Evolutionary conservation across 2,888 invertebrate species (phyloP), one percentile per base, ranked within the genome.

Genomic region (Tinea semifulvella): DNA sequence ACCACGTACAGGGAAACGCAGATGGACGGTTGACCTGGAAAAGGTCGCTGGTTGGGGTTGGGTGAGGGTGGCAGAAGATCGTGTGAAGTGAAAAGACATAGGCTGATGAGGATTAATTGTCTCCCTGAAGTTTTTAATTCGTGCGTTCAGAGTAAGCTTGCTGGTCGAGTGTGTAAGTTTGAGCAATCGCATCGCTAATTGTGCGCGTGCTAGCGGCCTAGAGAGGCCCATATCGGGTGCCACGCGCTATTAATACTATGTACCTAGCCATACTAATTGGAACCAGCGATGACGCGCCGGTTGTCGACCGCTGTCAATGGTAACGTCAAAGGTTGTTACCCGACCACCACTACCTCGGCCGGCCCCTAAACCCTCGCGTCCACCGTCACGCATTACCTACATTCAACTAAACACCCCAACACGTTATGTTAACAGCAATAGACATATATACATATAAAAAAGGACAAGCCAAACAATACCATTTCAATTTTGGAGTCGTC

Each of bases 251-350:
- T 53, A 56, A 56, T 54, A 53, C 52, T 52, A 48, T 45, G 47
- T 47, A 57, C 52, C 56, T 59, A 57, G 54, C 51, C 54, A 52
- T 53, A 61, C 59, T 68, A 71, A 68, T 68, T 68, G 61, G 60
- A 60, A 58, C 58, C 53, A 58, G 56, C 56, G 52, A 56, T 60
- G 58, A 63, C 61, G 53, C 53, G 47, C 46, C 61, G 71, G 72
- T 70, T 71, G 63, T 54, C 62, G 72, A 71, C 71, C 71, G 65
- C 55, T 57, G 56, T 56, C 53, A 61, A 56, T 56, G 57, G 50
- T 53, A 57, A 53, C 52, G 52, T 46, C 49, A 53, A 54, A 66
- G 64, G 68, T 69, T 65, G 64, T 62, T 68, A 62, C 58, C 65
- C 62, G 43, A 22, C 5, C 22, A 50, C 38, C 50, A 47, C 50